phyloP scores from a whole-genome alignment of 2,888 invertebrate species.

The Anoplius nigerrimus region DNA sequence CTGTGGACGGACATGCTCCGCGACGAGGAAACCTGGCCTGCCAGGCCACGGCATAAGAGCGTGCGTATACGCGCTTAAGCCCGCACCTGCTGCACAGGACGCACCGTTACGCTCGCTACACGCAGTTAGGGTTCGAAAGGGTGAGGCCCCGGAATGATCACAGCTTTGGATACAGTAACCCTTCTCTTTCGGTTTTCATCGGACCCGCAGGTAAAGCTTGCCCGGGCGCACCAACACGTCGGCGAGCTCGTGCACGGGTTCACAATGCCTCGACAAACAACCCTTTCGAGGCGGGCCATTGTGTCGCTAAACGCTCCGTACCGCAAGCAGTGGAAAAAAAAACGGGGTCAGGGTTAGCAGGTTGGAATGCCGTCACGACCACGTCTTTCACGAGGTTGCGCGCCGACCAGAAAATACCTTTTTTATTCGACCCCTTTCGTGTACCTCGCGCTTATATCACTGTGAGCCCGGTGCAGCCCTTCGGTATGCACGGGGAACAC shows the following conservation, averaged over 20 bases:
- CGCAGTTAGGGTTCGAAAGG: conserved; percentile 47
- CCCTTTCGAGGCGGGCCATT: conserved; percentile 62
- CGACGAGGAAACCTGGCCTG: too few species aligned
- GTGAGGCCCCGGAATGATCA: conserved; percentile 39
- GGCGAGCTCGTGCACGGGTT: conserved; percentile 31
- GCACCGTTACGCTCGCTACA: conserved; percentile 43
- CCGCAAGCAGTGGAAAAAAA: conserved; percentile 40
- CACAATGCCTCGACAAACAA: conserved; percentile 49
- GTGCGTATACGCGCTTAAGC: conserved; percentile 14
- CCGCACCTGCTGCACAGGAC: conserved; percentile 45
- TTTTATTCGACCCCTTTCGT: conserved; percentile 8
- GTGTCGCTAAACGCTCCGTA: conserved; percentile 64
- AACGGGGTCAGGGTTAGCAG: conserved; percentile 38
- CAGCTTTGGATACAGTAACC: conserved; percentile 45
- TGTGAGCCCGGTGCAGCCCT: not conserved
- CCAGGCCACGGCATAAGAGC: too few species aligned
- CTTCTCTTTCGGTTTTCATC: conserved; percentile 34
- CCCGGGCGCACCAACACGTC: conserved; percentile 41
- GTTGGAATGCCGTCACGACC: conserved; percentile 42
- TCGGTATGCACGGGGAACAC: not conserved
- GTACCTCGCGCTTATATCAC: conserved; percentile 3
- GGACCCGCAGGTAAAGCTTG: conserved; percentile 52
- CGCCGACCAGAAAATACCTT: conserved; percentile 31
- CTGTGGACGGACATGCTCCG: conserved; percentile 45
- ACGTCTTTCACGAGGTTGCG: conserved; percentile 37